Evolutionary conservation across 2,113 vertebrate genomes (phyloP).

Genomic region (Apus apus): DNA sequence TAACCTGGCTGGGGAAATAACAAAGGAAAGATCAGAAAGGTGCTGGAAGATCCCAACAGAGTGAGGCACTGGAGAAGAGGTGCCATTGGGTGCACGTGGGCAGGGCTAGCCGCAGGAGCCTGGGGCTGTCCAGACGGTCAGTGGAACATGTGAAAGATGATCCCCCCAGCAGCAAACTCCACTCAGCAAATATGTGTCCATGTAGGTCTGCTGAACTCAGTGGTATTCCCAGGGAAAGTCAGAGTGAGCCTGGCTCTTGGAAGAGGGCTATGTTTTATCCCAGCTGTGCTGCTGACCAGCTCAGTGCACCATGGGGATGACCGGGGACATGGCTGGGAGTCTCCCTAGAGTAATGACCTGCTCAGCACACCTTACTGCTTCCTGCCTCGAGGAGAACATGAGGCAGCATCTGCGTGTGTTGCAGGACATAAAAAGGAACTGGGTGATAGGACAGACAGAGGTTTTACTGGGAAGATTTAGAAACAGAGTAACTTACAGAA

Average conservation of each 20-base stretch:
- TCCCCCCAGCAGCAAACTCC: neutral
- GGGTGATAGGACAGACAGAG: neutral
- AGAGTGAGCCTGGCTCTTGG: neutral
- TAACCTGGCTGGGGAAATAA: neutral
- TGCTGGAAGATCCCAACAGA: neutral
- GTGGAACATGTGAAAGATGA: fast-evolving
- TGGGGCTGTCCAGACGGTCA: fast-evolving
- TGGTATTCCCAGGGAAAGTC: neutral
- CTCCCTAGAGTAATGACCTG: neutral
- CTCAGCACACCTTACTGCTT: neutral
- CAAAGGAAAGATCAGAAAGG: neutral
- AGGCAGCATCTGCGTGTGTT: neutral
- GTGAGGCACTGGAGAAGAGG: neutral
- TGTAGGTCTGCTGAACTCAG: neutral
- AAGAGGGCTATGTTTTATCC: neutral
- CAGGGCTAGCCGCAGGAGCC: neutral
- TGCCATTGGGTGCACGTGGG: fast-evolving
- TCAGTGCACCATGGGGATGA: neutral
- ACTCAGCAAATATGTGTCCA: fast-evolving
- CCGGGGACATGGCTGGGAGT: fast-evolving
- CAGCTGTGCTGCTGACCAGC: neutral
- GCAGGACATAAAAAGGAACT: neutral
- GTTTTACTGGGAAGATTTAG: neutral
- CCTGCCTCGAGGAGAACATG: neutral
- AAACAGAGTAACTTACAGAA: neutral